Base-by-base conservation (phyloP, 1,140 invertebrate species). In the Leguminivora glycinivorella region DNA sequence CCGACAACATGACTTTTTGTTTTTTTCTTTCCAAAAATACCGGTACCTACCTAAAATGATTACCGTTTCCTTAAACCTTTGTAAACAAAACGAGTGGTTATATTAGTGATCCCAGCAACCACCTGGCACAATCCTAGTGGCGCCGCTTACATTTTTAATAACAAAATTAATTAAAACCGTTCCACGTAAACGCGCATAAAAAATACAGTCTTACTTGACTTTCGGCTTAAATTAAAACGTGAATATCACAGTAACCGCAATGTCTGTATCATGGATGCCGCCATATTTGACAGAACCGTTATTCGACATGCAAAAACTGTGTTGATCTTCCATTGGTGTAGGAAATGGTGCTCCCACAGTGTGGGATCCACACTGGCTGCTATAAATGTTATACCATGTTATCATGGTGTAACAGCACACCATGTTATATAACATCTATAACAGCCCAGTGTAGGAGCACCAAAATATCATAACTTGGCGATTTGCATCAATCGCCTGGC, bases 221-320 rank as follows among this genome's bases (percentile, higher is more conserved):
- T 75, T 69, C 47, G 56, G 40, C 69, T 73, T 73, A 82, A 82
- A 82, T 82, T 78, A 82, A 77, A 75, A 72, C 71, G 72, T 78
- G 73, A 82, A 80, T 80, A 77, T 81, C 75, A 77, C 76, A 78
- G 70, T 56, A 74, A 75, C 69, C 63, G 52, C 72, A 69, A 68
- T 70, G 71, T 80, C 80, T 70, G 69, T 58, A 73, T 77, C 67
- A 52, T 56, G 31, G n/a, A 60, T 56, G 68, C 52, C 14, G 14
- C 40, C 56, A 19, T 43, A 24, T 58, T 19, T 63, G 58, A 63
- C 58, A 17, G n/a, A n/a, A n/a, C n/a, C n/a, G n/a, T n/a, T n/a
- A n/a, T n/a, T n/a, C n/a, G n/a, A n/a, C n/a, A n/a, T n/a, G n/a
- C n/a, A n/a, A n/a, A n/a, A n/a, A n/a, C n/a, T n/a, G n/a, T n/a